Evolutionary conservation across 2,888 invertebrate species (phyloP), one percentile per base, ranked within the genome.

Genomic region (Apodemia mormo): DNA sequence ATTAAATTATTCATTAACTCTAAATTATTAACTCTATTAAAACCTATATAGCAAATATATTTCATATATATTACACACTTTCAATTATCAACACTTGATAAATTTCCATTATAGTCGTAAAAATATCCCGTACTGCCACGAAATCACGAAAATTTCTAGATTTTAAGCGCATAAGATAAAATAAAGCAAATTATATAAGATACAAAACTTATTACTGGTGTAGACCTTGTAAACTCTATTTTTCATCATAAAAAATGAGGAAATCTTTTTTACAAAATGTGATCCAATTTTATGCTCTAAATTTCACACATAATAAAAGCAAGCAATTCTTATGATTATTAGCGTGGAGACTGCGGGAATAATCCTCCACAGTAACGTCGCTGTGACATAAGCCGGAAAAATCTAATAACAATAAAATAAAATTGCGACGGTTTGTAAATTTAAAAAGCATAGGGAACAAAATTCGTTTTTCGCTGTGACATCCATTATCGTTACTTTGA

Each of bases 321-420:
- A 88, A 88, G 90, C 90, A 89, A 90, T 91, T 91, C 91, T 90
- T 93, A 91, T 92, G 93, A 93, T 93, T 93, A 93, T 93, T 92
- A 93, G 90, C 90, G 84, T 78, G 77, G 91, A 91, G 91, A 88
- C 89, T 88, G 85, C 88, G 90, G 87, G 89, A 92, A 87, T 93
- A 93, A 93, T 92, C 93, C 91, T 85, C 84, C 81, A 83, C 88
- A 82, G 49, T 49, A 49, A 87, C 91, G 85, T 82, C 82, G 84
- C 85, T 86, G 90, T 92, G 93, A 93, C 93, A 89, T 92, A 92
- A 93, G 85, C 92, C 90, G 90, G 90, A 91, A 93, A 92, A 93
- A 91, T 92, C 91, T 92, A 91, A 93, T 93, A 92, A 92, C 93
- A 93, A 92, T 93, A 93, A 93, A 93, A 92, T 90, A 91, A 89